phyloP scores from a whole-genome alignment of 2,888 invertebrate genomes.

The Gastracanthus pulcherrimus region DNA sequence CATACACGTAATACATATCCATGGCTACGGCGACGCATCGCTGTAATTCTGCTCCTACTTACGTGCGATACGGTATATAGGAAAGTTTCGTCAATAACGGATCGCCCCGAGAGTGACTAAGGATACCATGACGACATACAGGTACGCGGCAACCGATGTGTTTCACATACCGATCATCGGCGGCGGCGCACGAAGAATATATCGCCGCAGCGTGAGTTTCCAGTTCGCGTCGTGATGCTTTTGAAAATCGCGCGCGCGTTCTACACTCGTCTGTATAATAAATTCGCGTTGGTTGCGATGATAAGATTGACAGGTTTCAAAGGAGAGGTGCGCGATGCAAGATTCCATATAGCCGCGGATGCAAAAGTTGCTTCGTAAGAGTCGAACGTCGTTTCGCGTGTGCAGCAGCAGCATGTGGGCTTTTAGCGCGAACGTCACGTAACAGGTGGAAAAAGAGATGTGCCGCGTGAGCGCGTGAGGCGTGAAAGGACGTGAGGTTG shows the following conservation, averaged over 20 bases:
- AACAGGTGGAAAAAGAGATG: constrained; percentile 38
- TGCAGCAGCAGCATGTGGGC: not conserved
- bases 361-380: constrained; percentile 10
- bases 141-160: not conserved
- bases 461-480: too few species aligned
- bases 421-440: constrained; percentile 20
- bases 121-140: constrained; percentile 45
- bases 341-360: not conserved
- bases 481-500: constrained; percentile 13
- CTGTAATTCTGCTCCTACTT: too few species aligned
- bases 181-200: too few species aligned
- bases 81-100: constrained; percentile 55
- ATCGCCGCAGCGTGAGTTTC: not conserved
- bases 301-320: constrained; percentile 9
- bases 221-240: not conserved
- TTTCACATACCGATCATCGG: constrained; percentile 47
- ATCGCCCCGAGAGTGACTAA: constrained; percentile 36
- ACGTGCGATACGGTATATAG: too few species aligned
- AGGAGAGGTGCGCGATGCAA: too few species aligned
- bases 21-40: not conserved
- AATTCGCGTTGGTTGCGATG: not conserved
- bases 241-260: too few species aligned
- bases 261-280: not conserved
- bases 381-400: not conserved
- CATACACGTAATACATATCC: constrained; percentile 7